Base-by-base conservation (phyloP, 2,797 vertebrate species). In the Xenopus petersii region DNA sequence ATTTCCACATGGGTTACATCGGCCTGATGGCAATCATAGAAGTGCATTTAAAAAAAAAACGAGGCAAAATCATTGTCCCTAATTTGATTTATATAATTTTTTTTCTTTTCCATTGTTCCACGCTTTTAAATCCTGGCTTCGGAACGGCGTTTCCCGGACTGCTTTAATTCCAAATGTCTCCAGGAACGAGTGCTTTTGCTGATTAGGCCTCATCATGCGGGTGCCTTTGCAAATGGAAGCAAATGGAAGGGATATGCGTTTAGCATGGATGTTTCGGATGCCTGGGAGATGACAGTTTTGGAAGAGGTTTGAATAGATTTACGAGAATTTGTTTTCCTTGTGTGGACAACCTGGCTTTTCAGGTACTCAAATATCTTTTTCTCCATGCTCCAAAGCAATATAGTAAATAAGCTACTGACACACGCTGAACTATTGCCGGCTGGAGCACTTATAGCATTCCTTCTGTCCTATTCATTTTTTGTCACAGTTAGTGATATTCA, bases 1-100 rank as follows among this genome's bases (percentile, higher is more conserved):
- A 64, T 78, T 87, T 83, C 73, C 75, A 81, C 69, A 72, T 75
- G 17, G 75, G 56, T 65, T n/a, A 56, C 60, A 42, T 68, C 56
- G 59, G 42, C 62, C 71, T 70, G 75, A 81, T 56, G 72, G 55
- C 70, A 77, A 75, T 78, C 61, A 75, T 21, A 55, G 17, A 61
- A 56, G 17, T 69, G 21, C n/a, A 49, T 72, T 69, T 71, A 77
- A 64, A 51, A 73, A 49, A 33, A 68, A 36, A 17, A 26, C 16
- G n/a, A 15, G 59, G 58, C 67, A 70, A 46, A 69, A 60, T 15
- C 5, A 42, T 42, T 5, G 60, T 24, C 59, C 36, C 10, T 21
- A 60, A 70, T 60, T 47, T 48, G 33, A 15, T 21, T 67, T 36
- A 16, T 56, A 56, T 17, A 56, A 0, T 0, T 55, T 42, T 30